Base-by-base conservation (phyloP, 2,797 vertebrate genomes). In the Brachymystax lenok region DNA sequence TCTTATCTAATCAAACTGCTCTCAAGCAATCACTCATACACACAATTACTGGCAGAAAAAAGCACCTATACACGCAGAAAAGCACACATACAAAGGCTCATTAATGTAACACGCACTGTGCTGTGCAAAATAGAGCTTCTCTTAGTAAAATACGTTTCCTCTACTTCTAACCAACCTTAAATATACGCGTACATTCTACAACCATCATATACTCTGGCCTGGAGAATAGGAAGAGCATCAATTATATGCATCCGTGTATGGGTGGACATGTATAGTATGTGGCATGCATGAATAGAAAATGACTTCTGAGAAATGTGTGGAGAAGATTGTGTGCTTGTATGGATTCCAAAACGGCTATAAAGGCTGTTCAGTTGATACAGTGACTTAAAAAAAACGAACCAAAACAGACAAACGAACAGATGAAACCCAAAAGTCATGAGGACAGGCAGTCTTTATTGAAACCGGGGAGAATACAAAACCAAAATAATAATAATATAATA, bases 381-480 rank as follows among this genome's bases (percentile, higher is more conserved):
- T 79, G 77, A 86, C 56, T 54, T 72, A 78, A 69, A 82, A 82
- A 74, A 77, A 78, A 69, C 79, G 81, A 69, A 21, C 33, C 54
- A 75, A 5, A 82, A 88, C 80, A 75, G 90, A 88, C 90, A 85
- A 86, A 86, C 79, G 78, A 94, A 95, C 94, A 92, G 91, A 95
- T 93, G 90, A 90, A 94, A 95, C 94, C 85, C 92, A 92, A 78
- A 82, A 93, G 86, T 92, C 86, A 95, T 96, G 95, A 94, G 95
- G 95, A 97, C 96, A 98, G 96, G 95, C 96, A 97, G 95, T 95
- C 96, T 99, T 99, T 98, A 99, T 98, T 99, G 96, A 96, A 97
- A 96, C 97, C 88, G 91, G 86, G 71, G 46, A 91, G 89, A 93
- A 94, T 96, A 96, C 94, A 97, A 97, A 96, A 93, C 94, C 93